phyloP scores from a whole-genome alignment of 2,113 vertebrate species.

The Helogale parvula region DNA sequence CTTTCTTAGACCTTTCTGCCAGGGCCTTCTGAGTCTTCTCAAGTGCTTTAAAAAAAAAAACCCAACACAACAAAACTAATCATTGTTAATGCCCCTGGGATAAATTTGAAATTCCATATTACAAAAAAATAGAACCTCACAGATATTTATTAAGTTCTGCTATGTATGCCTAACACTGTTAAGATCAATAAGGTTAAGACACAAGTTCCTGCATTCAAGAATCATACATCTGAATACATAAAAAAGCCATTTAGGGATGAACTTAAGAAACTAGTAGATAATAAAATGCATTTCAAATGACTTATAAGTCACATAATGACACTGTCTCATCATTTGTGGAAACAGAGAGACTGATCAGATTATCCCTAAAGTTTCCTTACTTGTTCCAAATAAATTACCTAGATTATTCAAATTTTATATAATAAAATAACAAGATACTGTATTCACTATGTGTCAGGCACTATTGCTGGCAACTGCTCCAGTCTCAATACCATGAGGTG shows the following conservation, averaged over 20 bases:
- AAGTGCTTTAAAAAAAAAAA: not conserved
- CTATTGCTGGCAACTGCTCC: not conserved
- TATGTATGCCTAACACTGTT: not conserved
- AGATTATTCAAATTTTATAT: not conserved
- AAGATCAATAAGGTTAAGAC: not conserved
- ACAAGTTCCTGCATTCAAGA: not conserved
- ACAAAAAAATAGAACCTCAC: not conserved
- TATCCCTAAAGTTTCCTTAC: not conserved
- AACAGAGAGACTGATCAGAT: not conserved
- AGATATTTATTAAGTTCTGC: not conserved
- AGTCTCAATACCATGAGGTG: not conserved
- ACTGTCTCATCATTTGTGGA: not conserved
- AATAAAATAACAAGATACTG: not conserved
- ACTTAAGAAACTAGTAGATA: not conserved
- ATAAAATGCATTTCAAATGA: not conserved
- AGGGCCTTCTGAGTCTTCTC: not conserved
- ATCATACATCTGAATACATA: not conserved
- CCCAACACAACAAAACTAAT: not conserved
- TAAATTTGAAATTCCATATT: not conserved
- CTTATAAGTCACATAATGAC: not conserved
- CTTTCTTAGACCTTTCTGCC: not conserved
- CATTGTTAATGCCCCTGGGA: not conserved
- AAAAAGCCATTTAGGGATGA: not conserved
- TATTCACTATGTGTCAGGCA: not conserved
- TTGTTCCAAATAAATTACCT: constrained; percentile 39